These are phyloP conservation scores for Mycteria americana DNA, from an alignment of 2,797 vertebrate species.

Conservation along the genomic window DNA sequence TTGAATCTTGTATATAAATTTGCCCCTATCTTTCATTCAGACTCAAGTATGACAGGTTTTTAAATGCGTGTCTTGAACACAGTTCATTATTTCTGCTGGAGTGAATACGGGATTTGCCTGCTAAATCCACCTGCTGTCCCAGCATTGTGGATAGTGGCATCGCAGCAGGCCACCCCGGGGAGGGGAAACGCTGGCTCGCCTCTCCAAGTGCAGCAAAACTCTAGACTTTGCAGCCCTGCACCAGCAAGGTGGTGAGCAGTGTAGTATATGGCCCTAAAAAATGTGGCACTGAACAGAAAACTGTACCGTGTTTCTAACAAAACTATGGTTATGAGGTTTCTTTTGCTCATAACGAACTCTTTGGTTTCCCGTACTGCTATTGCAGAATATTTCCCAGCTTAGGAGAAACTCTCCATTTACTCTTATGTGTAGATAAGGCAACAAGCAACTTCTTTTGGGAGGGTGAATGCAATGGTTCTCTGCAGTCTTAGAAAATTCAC, in stretches of 20 bases:
- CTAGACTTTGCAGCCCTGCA: neutral
- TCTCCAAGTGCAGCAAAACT: neutral
- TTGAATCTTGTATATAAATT: neutral
- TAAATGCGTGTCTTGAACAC: neutral
- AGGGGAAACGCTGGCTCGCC: fast-evolving
- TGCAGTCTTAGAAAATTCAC: neutral
- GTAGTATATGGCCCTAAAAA: neutral
- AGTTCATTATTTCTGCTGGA: neutral
- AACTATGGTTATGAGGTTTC: neutral
- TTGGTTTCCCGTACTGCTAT: neutral
- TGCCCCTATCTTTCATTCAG: neutral
- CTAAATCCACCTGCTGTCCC: neutral
- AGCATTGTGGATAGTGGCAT: neutral
- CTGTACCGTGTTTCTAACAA: neutral
- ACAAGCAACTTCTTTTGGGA: neutral
- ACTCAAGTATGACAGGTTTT: neutral
- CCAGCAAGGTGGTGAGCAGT: neutral
- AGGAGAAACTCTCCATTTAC: neutral
- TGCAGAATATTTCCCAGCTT: neutral
- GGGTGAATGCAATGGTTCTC: neutral
- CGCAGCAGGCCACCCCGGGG: fast-evolving
- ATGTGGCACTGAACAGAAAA: neutral
- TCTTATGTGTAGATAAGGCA: neutral
- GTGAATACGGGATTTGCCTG: neutral
- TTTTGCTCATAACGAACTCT: neutral